Evolutionary conservation across 64 coral and sea anemone species (phyloP), one percentile per base, ranked within the genome.

Genomic region (Hydrozoanthus tunicans): DNA sequence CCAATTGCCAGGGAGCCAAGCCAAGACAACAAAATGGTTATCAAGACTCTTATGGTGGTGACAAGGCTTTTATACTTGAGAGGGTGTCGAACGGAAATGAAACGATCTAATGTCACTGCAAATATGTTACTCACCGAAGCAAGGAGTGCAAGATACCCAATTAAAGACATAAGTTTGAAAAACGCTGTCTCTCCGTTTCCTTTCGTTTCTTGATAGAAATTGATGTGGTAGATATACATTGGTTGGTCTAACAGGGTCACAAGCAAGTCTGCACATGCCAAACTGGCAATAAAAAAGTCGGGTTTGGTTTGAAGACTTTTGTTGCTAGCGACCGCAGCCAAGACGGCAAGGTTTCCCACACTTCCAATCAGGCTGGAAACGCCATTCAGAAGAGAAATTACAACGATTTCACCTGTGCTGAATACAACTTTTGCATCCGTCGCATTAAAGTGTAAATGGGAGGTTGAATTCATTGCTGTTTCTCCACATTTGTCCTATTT

Each of bases 211-310:
- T 88, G 17, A 58, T 73, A 88, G 54, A 59, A 43, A 6, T 51
- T 88, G 55, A 88, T 88, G 84, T 74, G 69, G 9, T 74, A 88
- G n/a, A 88, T 88, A 73, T 73, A 62, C 84, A 88, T 73, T 58
- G 84, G 84, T 74, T 88, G 84, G 51, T 32, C 6, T 17, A 88
- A 3, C 3, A 88, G 10, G 7, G 84, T 74, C 11, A 88, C 68
- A 9, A 74, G 15, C 23, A 88, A 74, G 24, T 88, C 84, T 72
- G 84, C 55, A 58, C 57, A 13, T 0, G 84, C 84, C 2, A 88
- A 56, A 73, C 69, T 88, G 58, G 84, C 84, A 14, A 88, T 60
- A 24, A 74, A 88, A 15, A 73, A 15, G 12, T 88, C 84, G 1
- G 84, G 53, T 88, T 58, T 88, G 23, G 84, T 88, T 17, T 15